These are phyloP conservation scores for Penaeus indicus DNA, from an alignment of 1,140 invertebrate genomes.

Conservation along the genomic window DNA sequence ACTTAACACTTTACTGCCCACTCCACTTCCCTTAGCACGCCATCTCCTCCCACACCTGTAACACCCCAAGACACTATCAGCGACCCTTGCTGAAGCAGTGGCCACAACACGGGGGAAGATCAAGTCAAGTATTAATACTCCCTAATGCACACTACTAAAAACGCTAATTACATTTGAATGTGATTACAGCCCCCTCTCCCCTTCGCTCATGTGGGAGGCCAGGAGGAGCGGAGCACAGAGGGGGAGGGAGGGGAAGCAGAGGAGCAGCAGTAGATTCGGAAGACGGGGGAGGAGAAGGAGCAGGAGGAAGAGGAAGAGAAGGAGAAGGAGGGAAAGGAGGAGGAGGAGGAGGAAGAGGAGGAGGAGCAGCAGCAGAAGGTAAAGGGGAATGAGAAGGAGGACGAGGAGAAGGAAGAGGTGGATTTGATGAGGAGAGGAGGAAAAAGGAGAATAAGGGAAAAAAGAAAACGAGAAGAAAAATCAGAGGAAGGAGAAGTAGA, in stretches of 20 bases:
- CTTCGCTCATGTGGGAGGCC: constrained; percentile 2
- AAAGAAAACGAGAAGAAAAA: background rate
- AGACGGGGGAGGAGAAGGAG: background rate
- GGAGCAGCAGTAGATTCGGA: background rate
- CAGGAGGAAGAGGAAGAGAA: background rate
- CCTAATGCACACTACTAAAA: constrained; percentile 39
- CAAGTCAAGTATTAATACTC: constrained; percentile 39
- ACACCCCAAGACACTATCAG: no score
- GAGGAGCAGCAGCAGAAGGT: background rate
- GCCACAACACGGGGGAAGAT: no score
- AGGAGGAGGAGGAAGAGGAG: background rate
- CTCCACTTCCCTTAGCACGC: no score
- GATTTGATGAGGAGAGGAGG: background rate
- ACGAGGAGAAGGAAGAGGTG: background rate
- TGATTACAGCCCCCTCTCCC: constrained; percentile 27
- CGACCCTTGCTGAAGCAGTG: no score
- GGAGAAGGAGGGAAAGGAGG: background rate
- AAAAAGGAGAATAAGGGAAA: no score
- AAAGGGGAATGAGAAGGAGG: no score
- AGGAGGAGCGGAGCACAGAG: background rate
- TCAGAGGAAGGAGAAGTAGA: background rate
- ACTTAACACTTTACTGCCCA: no score
- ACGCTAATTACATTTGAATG: constrained; percentile 53
- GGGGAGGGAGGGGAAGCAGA: background rate
- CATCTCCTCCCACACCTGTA: no score